Base-by-base conservation (phyloP, 2,888 invertebrate species). In the Craniophora ligustri region DNA sequence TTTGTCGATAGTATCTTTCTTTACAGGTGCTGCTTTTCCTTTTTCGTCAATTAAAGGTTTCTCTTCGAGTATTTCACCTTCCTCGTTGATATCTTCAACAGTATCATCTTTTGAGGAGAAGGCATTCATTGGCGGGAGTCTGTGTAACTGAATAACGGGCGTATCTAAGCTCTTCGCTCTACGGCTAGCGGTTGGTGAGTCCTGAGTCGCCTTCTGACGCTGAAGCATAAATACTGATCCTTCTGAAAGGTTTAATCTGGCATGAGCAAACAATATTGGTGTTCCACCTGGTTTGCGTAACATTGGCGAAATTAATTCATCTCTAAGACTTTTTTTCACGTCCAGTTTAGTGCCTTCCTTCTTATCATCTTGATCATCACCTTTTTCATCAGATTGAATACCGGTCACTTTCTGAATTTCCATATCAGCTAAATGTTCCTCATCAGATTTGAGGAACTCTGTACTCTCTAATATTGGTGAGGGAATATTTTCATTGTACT, bases 61-160 rank as follows among this genome's bases (percentile, higher is more conserved):
- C 58, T 95, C 95, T 82, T 95, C 95, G 2, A 95, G 85, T 61
- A 95, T 92, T 73, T 94, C 95, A 0, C 94, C 94, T 83, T 95
- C 95, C 81, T 96, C 96, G 66, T 97, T 96, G 55, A 95, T 95
- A 72, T 95, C 95, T 70, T 96, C 97, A 0, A 98, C 96, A 0
- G 98, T 98, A 81, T 98, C 98, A 81, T 98, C 98, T 88, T 97
- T 97, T 16, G 97, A 97, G 1, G 97, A 98, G 83, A 97, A 97
- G 0, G 97, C 97, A 86, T 97, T 97, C 85, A 97, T 95, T 5
- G 97, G 96, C 11, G 97, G 97, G 32, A 98, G 86, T 76, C 96
- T 94, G 84, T 96, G 96, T 21, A 97, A 88, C 14, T 97, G 96
- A 76, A 98, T 97, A 15, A 97, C 96, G 1, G 97, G 97, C 2